These are phyloP conservation scores for Drosophila recens DNA, from an alignment of 2,888 invertebrate genomes.

Conservation along the genomic window DNA sequence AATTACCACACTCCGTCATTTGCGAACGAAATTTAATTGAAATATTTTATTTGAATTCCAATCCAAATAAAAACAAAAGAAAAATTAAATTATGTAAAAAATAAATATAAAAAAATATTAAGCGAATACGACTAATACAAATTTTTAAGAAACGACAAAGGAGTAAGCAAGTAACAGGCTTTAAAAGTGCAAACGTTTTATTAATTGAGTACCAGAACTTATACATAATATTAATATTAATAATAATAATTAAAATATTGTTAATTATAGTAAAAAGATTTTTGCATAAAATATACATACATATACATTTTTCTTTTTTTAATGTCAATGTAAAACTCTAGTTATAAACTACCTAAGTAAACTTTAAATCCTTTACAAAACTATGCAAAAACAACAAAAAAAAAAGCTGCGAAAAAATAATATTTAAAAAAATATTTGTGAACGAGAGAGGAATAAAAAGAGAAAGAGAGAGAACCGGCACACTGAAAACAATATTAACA, in stretches of 20 bases:
- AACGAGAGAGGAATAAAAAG: background rate
- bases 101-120: constrained; percentile 31
- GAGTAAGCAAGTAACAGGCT: constrained; percentile 52
- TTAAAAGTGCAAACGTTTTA: constrained; percentile 71
- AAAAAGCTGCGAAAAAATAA: constrained; percentile 20
- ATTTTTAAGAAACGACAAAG: constrained; percentile 50
- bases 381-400: constrained; percentile 17
- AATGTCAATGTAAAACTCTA: constrained; percentile 77
- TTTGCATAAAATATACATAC: constrained; percentile 56
- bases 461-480: constrained; percentile 18
- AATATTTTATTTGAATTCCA: constrained; percentile 51
- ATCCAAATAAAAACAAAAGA: constrained; percentile 25
- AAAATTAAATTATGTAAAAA: constrained; percentile 19
- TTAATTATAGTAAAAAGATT: constrained; percentile 54
- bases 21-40: constrained; percentile 34
- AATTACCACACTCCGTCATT: constrained; percentile 35
- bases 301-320: constrained; percentile 67
- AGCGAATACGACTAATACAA: constrained; percentile 49
- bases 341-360: constrained; percentile 65
- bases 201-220: constrained; percentile 68
- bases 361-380: constrained; percentile 59
- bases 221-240: constrained; percentile 57
- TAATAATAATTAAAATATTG: constrained; percentile 51
- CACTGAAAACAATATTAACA: constrained; percentile 5
- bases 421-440: constrained; percentile 19